phyloP scores from a whole-genome alignment of 2,113 vertebrate species.

The Festucalex cinctus region DNA sequence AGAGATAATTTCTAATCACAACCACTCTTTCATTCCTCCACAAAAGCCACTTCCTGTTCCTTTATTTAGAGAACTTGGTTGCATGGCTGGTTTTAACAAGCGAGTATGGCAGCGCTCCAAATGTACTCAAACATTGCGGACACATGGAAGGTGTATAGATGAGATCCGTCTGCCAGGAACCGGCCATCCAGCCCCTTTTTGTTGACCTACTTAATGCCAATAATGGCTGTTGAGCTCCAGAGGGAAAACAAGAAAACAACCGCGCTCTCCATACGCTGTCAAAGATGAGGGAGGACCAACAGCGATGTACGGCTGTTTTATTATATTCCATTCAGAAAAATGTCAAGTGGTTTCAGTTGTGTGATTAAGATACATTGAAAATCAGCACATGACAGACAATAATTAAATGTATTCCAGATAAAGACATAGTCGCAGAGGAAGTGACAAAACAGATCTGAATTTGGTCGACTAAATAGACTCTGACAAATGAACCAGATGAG shows the following conservation, averaged over 20 bases:
- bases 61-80: background rate
- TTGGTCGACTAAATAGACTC: background rate
- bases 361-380: background rate
- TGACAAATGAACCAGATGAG: background rate
- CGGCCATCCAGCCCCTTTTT: background rate
- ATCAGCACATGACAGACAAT: background rate
- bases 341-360: background rate
- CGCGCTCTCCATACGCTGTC: background rate
- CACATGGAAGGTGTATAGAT: conserved; percentile 2
- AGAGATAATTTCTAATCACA: background rate
- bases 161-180: conserved; percentile 4
- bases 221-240: conserved; percentile 4
- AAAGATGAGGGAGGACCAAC: background rate
- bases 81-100: background rate
- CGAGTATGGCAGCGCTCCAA: background rate
- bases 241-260: conserved; percentile 6
- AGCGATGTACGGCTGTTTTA: background rate
- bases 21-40: background rate
- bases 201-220: conserved; percentile 11
- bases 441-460: background rate
- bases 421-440: background rate
- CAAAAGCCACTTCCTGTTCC: conserved; percentile 6
- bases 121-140: background rate
- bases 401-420: background rate
- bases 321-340: background rate